These are phyloP conservation scores for Papilio polytes DNA, from an alignment of 1,140 invertebrate species.

Conservation along the genomic window DNA sequence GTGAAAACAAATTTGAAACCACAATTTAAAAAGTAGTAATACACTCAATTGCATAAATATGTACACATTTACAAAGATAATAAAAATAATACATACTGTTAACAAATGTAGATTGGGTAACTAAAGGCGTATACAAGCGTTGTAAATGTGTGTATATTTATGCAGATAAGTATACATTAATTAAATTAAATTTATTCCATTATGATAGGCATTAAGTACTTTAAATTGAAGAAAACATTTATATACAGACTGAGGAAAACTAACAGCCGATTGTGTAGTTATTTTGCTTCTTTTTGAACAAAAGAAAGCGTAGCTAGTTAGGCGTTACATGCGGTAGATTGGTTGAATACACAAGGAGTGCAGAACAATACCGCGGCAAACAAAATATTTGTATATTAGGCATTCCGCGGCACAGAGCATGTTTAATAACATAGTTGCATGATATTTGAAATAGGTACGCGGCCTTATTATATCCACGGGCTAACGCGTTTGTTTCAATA, in stretches of 20 bases:
- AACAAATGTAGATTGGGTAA: no score
- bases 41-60: no score
- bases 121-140: no score
- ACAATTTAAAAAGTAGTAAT: neutral
- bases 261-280: neutral
- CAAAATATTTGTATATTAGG: constrained; percentile 32
- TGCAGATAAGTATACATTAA: no score
- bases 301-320: neutral
- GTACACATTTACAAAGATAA: no score
- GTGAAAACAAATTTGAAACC: neutral
- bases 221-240: neutral
- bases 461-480: constrained; percentile 11
- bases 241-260: no score
- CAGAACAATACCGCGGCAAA: constrained; percentile 12
- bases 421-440: constrained; percentile 34
- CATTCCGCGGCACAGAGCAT: constrained; percentile 22
- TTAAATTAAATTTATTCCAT: no score
- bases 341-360: constrained; percentile 8
- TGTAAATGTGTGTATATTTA: no score
- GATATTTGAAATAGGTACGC: constrained; percentile 17
- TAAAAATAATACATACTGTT: no score
- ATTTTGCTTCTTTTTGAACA: neutral
- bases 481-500: neutral
- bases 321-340: neutral
- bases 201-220: neutral